Conservation (phyloP, 1,140 invertebrate species). For the Trichomalopsis sarcophagae region DNA sequence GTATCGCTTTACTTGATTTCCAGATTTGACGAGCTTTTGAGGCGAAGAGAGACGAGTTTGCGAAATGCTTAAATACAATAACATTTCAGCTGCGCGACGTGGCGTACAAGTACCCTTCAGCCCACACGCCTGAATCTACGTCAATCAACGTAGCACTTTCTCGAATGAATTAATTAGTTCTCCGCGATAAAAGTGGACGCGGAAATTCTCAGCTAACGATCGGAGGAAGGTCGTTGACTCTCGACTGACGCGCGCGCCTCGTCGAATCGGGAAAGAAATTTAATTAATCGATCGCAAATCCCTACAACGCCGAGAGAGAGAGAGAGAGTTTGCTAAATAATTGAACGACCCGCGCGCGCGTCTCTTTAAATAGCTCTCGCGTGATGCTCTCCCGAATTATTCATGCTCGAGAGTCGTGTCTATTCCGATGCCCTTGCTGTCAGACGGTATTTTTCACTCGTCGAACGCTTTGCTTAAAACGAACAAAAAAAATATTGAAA, state of each 20-base stretch:
- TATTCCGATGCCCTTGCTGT: neutral
- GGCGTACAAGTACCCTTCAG: no score
- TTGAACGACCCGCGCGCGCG: neutral
- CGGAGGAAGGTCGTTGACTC: neutral
- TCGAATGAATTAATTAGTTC: neutral
- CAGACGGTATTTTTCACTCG: no score
- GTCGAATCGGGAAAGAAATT: constrained; percentile 7
- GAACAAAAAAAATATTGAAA: neutral
- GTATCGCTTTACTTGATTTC: no score
- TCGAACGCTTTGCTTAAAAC: neutral
- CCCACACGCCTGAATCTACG: no score
- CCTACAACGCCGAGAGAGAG: neutral
- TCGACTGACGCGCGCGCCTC: neutral
- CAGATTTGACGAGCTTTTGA: no score
- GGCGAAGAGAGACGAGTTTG: no score
- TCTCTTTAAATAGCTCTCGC: neutral
- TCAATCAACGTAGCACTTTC: neutral
- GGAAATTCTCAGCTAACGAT: neutral
- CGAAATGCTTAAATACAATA: no score
- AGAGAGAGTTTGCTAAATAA: neutral
- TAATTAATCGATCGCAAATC: constrained; percentile 2
- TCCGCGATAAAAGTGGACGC: neutral
- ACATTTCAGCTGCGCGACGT: no score
- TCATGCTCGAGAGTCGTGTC: neutral
- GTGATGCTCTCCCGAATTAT: neutral